Conservation (phyloP, 1,140 invertebrate species). For the Bicyclus anynana region DNA sequence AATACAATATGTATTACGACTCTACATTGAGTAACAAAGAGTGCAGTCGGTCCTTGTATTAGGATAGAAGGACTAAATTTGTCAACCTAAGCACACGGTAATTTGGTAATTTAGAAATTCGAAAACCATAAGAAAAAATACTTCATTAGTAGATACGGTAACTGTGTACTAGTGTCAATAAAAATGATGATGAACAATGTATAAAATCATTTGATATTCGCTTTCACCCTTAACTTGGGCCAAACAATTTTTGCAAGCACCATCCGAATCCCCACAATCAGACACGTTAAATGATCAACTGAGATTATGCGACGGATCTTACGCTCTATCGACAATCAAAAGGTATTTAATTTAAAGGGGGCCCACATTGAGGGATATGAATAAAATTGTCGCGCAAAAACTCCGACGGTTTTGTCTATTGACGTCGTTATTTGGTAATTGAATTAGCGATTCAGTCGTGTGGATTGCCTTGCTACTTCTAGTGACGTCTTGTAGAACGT, state of each 20-base stretch:
- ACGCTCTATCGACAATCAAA: constrained; percentile 61
- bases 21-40: no score
- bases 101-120: no score
- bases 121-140: no score
- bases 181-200: no score
- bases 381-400: constrained; percentile 44
- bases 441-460: constrained; percentile 36
- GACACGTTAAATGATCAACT: constrained; percentile 62
- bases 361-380: constrained; percentile 35
- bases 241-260: constrained; percentile 29
- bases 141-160: no score
- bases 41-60: no score
- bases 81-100: no score
- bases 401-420: constrained; percentile 30
- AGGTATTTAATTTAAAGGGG: constrained; percentile 44
- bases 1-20: no score
- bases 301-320: constrained; percentile 58
- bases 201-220: background rate
- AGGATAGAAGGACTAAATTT: no score
- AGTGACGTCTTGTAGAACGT: constrained; percentile 17
- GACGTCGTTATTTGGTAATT: constrained; percentile 38
- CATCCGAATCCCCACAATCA: constrained; percentile 39
- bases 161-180: no score
- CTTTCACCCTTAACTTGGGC: constrained; percentile 24
- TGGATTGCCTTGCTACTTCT: constrained; percentile 14